A percentile compares a stretch with the other conserved stretches of the same genome.
Conservation (phyloP, 1,140 invertebrate species). For the Cotesia typhae region DNA sequence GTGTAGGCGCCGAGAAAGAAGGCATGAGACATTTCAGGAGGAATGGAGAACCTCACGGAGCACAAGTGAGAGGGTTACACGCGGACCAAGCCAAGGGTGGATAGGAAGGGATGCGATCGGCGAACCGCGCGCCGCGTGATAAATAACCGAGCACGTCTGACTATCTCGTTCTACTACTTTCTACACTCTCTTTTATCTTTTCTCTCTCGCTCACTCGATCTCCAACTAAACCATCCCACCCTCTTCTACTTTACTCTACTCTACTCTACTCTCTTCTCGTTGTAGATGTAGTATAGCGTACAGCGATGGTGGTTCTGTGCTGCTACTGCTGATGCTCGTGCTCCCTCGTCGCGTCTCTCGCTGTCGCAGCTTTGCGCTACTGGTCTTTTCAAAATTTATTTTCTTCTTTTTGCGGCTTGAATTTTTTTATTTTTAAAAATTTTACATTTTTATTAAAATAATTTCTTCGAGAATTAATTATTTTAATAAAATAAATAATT, state of each 20-base stretch:
- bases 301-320: conserved; percentile 21
- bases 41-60: not conserved
- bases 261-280: not conserved
- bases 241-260: conserved; percentile 9
- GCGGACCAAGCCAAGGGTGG: conserved; percentile 25
- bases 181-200: conserved; percentile 27
- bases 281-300: not conserved
- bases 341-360: conserved; percentile 33
- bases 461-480: not conserved
- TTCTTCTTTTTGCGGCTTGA: not conserved
- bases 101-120: conserved; percentile 52
- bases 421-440: not conserved
- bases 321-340: conserved; percentile 29
- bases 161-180: conserved; percentile 11
- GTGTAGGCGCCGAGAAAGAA: not conserved
- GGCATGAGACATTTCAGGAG: not conserved
- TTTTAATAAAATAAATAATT: not conserved
- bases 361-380: conserved; percentile 27
- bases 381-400: conserved; percentile 17
- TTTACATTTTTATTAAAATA: not conserved
- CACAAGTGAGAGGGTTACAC: conserved; percentile 32
- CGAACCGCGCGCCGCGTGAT: conserved; percentile 56
- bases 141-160: conserved; percentile 55
- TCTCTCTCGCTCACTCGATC: conserved; percentile 42
- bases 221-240: conserved; percentile 25